Evolutionary conservation across 2,797 vertebrate genomes (phyloP).

Genomic region (Propithecus deckenii): DNA sequence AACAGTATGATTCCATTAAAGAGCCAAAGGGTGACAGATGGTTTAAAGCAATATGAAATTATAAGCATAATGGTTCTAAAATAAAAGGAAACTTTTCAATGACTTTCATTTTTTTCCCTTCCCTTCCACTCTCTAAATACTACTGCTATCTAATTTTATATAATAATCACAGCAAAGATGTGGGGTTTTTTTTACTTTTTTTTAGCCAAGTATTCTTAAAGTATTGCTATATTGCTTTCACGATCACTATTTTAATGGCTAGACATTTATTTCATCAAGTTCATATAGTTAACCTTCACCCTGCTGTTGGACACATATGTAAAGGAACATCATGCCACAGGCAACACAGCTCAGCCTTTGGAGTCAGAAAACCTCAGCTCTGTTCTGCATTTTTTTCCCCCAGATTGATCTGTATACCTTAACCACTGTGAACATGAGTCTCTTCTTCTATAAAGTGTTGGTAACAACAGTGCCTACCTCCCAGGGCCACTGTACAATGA

Average conservation of each 20-base stretch:
- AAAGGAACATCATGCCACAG: accelerated
- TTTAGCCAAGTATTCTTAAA: background rate
- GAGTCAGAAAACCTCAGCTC: background rate
- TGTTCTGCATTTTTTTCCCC: background rate
- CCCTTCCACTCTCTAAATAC: background rate
- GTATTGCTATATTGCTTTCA: background rate
- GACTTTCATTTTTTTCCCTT: background rate
- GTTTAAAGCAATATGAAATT: background rate
- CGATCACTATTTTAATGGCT: background rate
- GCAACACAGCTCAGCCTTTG: background rate
- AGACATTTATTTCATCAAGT: background rate
- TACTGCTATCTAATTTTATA: background rate
- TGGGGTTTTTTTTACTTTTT: background rate
- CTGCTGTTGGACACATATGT: background rate
- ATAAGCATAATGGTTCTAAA: background rate
- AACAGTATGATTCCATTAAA: background rate
- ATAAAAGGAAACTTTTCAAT: background rate
- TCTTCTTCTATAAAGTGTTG: background rate
- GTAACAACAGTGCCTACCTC: background rate
- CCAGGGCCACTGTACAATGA: background rate
- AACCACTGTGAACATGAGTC: background rate
- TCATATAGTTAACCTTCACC: background rate
- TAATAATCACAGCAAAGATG: background rate
- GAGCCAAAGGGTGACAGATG: background rate
- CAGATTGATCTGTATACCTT: background rate